Conservation (phyloP, 2,888 invertebrate genomes). For the Chydorus sphaericus region DNA sequence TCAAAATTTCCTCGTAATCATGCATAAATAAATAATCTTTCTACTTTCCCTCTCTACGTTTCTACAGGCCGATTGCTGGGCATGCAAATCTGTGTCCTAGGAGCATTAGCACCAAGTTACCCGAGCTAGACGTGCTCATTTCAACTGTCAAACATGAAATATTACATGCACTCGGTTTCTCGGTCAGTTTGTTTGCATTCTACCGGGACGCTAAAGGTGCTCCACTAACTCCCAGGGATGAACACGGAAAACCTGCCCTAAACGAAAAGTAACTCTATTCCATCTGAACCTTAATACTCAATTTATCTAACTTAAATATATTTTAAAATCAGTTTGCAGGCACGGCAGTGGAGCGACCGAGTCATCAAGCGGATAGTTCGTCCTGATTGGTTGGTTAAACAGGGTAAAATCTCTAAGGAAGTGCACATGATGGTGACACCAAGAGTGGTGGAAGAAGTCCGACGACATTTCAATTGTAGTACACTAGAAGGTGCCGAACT, state of each 20-base stretch:
- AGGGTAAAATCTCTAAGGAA: slow-evolving; percentile 53
- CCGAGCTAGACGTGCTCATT: slow-evolving; percentile 76
- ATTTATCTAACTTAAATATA: slow-evolving; percentile 14
- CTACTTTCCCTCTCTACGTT: slow-evolving; percentile 1
- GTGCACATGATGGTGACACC: slow-evolving; percentile 86
- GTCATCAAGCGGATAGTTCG: slow-evolving; percentile 63
- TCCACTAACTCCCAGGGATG: slow-evolving; percentile 66
- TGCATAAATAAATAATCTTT: no score
- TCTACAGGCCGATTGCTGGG: slow-evolving; percentile 81
- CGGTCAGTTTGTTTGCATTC: slow-evolving; percentile 90
- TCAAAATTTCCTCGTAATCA: no score
- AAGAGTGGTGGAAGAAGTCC: slow-evolving; percentile 70
- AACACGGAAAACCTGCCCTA: slow-evolving; percentile 75
- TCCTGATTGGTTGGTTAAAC: slow-evolving; percentile 59
- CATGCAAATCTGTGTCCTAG: slow-evolving; percentile 96
- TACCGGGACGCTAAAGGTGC: slow-evolving; percentile 79
- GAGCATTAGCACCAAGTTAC: slow-evolving; percentile 76
- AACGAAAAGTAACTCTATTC: slow-evolving; percentile 78
- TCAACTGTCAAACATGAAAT: slow-evolving; percentile 98
- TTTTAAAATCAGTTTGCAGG: slow-evolving; percentile 48
- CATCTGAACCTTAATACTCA: neutral
- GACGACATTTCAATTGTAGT: slow-evolving; percentile 73
- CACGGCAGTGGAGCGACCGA: slow-evolving; percentile 84
- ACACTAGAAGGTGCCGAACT: slow-evolving; percentile 87
- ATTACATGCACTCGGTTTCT: slow-evolving; percentile 92